These are phyloP conservation scores for Amblyteles armatorius DNA, from an alignment of 2,888 invertebrate species.

Conservation along the genomic window DNA sequence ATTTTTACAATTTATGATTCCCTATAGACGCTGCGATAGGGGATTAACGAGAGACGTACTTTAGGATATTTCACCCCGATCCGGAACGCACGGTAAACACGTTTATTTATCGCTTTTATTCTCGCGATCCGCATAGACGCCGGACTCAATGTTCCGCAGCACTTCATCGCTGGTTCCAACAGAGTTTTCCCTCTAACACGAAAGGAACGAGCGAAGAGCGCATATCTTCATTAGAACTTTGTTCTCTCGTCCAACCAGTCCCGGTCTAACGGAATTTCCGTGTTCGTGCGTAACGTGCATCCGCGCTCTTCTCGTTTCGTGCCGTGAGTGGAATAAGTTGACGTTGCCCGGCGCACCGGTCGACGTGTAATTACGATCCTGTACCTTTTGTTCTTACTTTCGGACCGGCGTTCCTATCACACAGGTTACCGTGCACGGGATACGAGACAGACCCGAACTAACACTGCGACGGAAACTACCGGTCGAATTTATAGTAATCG, in stretches of 20 bases:
- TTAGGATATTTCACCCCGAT: neutral
- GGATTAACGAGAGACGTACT: neutral
- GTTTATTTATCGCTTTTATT: neutral
- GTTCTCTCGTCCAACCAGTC: conserved; percentile 41
- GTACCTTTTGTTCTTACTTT: conserved; percentile 6
- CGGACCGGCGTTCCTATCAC: neutral
- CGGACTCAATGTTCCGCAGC: conserved; percentile 26
- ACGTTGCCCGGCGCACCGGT: neutral
- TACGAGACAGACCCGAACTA: neutral
- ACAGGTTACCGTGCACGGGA: neutral
- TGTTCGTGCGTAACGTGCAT: conserved; percentile 47
- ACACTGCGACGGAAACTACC: neutral
- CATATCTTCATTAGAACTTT: conserved; percentile 66
- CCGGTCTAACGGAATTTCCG: conserved; percentile 56
- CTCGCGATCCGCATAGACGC: neutral
- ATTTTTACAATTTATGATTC: neutral
- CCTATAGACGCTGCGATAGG: neutral
- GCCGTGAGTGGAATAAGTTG: neutral
- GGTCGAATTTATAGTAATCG: neutral
- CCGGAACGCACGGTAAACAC: neutral
- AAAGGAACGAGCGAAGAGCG: conserved; percentile 33
- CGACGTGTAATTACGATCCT: conserved; percentile 41
- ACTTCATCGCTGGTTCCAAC: conserved; percentile 40
- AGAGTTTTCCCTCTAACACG: conserved; percentile 46
- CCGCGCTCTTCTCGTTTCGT: conserved; percentile 10